Percentiles rank a stretch among this genome's conserved stretches.
Conservation (phyloP, 2,797 vertebrate species). For the Hapalemur alaotrensis region DNA sequence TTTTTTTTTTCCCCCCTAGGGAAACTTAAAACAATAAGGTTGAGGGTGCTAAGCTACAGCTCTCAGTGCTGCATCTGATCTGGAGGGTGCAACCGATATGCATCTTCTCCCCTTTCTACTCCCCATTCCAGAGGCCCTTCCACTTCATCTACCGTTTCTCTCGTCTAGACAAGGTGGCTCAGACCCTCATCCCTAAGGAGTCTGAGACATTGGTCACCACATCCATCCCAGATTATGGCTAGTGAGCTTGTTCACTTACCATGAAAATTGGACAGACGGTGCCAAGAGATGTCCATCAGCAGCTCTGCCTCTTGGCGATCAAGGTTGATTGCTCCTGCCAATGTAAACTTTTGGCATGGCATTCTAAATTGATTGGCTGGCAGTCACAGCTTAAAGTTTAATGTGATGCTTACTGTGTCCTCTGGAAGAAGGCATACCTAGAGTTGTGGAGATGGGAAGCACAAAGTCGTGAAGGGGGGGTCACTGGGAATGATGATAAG, state of each 20-base stretch:
- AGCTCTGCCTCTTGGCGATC: not conserved
- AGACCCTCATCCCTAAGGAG: not conserved
- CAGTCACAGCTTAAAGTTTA: not conserved
- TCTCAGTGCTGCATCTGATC: not conserved
- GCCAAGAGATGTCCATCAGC: not conserved
- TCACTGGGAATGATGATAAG: not conserved
- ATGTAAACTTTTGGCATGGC: not conserved
- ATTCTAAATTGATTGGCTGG: not conserved
- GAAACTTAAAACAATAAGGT: not conserved
- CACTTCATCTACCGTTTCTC: not conserved
- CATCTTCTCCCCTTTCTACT: not conserved
- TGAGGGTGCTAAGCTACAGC: not conserved
- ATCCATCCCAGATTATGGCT: not conserved
- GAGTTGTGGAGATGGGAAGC: not conserved
- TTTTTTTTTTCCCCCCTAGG: not conserved
- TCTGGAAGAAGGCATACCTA: not conserved
- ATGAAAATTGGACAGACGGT: not conserved
- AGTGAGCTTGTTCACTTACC: not conserved
- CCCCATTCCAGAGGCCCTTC: not conserved
- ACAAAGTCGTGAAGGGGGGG: not conserved
- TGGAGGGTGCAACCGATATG: not conserved
- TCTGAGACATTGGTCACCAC: not conserved
- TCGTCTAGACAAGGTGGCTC: not conserved
- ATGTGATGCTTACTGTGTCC: not conserved
- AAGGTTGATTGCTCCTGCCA: not conserved